A percentile compares a stretch with the other conserved stretches of the same genome.
Conservation (phyloP, 1,140 invertebrate species). For the Vanessa tameamea region DNA sequence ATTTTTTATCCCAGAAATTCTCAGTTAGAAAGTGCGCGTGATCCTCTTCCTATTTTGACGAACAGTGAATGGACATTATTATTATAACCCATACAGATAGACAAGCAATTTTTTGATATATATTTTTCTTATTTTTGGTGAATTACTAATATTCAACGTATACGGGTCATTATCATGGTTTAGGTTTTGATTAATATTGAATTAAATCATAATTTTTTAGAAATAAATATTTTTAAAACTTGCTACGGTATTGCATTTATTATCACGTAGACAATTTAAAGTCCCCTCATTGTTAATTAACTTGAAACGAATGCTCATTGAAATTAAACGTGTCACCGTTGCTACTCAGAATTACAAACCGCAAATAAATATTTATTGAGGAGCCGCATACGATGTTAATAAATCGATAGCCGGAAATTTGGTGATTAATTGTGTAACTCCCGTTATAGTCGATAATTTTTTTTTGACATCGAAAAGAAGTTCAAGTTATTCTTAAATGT, state of each 20-base stretch:
- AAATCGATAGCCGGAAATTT: conserved; percentile 44
- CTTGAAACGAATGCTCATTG: background rate
- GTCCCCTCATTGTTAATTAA: background rate
- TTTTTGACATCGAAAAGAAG: background rate
- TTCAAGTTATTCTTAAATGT: background rate
- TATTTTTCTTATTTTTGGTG: too few relatives aligned
- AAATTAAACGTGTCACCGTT: conserved; percentile 37
- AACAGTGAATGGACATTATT: too few relatives aligned
- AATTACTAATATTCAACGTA: too few relatives aligned
- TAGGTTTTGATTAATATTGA: too few relatives aligned
- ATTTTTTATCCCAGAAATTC: too few relatives aligned
- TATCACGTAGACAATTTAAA: background rate
- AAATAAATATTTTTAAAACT: too few relatives aligned
- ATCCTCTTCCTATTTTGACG: too few relatives aligned
- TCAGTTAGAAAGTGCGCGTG: too few relatives aligned
- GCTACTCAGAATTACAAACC: conserved; percentile 30
- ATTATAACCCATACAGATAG: too few relatives aligned
- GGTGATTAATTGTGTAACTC: conserved; percentile 35
- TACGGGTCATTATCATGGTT: too few relatives aligned
- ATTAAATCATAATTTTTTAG: too few relatives aligned
- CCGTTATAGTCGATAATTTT: conserved; percentile 40
- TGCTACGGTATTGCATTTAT: background rate
- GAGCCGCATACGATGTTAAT: conserved; percentile 37
- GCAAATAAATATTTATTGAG: conserved; percentile 47
- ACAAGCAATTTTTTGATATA: too few relatives aligned